Conservation (phyloP, 2,797 vertebrate genomes). For the Lateolabrax maculatus region DNA sequence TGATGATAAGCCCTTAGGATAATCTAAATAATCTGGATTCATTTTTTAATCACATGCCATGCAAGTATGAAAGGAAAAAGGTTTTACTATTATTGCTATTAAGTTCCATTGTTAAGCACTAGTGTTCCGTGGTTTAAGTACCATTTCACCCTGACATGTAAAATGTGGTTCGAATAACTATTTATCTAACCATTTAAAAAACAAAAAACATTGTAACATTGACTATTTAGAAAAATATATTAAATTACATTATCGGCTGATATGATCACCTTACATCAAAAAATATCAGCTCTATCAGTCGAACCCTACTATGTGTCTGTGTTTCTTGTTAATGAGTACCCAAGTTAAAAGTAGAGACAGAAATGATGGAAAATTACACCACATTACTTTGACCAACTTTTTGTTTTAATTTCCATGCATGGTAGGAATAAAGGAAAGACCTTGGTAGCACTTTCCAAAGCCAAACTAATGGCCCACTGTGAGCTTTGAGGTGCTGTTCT, state of each 20-base stretch:
- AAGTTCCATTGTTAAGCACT: not conserved
- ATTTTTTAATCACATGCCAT: not conserved
- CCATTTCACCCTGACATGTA: not conserved
- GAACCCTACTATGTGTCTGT: not conserved
- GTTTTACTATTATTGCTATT: too few relatives aligned
- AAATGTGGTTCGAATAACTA: not conserved
- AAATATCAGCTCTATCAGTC: conserved; percentile 10
- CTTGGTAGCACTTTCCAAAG: conserved; percentile 57
- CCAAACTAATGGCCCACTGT: conserved; percentile 42
- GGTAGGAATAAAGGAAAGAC: conserved; percentile 56
- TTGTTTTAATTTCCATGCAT: conserved; percentile 57
- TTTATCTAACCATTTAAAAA: not conserved
- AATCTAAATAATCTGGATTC: not conserved
- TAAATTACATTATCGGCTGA: too few relatives aligned
- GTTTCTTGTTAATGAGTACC: conserved; percentile 14
- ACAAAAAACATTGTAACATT: too few relatives aligned
- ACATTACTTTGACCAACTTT: conserved; percentile 28
- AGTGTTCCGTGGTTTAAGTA: too few relatives aligned
- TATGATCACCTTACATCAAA: not conserved
- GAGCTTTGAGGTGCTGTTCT: conserved; percentile 49
- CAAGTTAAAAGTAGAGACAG: conserved; percentile 7
- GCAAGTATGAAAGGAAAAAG: not conserved
- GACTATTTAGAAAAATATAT: too few relatives aligned
- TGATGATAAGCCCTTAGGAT: not conserved
- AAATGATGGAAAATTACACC: conserved; percentile 19